Conservation (phyloP, 2,797 vertebrate genomes). For the Anisognathus igniventris region DNA sequence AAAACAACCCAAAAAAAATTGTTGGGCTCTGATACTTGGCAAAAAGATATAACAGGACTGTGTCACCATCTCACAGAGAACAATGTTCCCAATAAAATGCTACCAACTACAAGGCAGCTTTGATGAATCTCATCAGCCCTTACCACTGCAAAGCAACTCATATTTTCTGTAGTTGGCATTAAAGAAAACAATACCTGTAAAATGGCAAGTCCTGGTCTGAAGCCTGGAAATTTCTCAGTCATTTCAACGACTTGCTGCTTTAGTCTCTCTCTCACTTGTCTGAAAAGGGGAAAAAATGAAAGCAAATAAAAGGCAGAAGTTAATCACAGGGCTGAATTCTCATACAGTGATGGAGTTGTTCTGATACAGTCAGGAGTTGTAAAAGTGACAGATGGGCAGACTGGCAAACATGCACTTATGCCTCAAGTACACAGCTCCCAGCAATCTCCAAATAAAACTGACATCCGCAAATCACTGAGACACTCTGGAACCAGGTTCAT, state of each 20-base stretch:
- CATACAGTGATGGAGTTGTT: background rate
- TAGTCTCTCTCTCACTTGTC: conserved; percentile 84
- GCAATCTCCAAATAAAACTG: background rate
- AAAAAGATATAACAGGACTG: background rate
- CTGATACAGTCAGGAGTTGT: background rate
- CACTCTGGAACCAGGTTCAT: background rate
- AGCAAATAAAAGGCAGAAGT: background rate
- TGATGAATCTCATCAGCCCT: background rate
- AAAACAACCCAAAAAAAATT: background rate
- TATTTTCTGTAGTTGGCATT: background rate
- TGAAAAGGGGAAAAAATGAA: conserved; percentile 17
- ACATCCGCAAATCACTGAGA: background rate
- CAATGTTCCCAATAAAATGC: background rate
- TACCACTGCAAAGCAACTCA: background rate
- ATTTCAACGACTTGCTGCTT: conserved; percentile 87
- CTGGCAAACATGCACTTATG: background rate
- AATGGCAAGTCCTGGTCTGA: conserved; percentile 90
- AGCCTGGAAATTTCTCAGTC: conserved; percentile 82
- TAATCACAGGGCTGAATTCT: background rate
- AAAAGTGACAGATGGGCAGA: background rate
- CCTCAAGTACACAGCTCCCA: background rate
- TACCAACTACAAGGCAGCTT: background rate
- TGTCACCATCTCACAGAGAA: background rate
- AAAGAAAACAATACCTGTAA: conserved; percentile 82
- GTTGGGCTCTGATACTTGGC: too few species aligned